Percentiles rank a stretch among this genome's conserved stretches.
phyloP scores from a whole-genome alignment of 1,140 invertebrate species.

The Condylostylus longicornis region DNA sequence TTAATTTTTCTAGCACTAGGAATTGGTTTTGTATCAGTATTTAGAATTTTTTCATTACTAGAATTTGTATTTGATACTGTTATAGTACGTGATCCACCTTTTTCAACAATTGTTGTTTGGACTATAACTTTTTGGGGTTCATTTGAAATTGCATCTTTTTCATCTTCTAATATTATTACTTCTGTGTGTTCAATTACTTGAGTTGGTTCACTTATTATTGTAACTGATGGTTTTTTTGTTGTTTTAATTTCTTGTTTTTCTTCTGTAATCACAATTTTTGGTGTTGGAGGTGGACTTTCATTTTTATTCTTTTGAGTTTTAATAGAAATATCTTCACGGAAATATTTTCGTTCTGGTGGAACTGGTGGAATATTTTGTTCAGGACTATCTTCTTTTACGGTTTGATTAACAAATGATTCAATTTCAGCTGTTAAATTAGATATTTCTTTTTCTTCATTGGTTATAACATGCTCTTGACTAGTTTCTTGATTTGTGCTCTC shows the following conservation, averaged over 20 bases:
- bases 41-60: too few relatives aligned
- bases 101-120: too few relatives aligned
- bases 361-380: neutral
- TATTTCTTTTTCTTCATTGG: slow-evolving; percentile 15
- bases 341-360: too few relatives aligned
- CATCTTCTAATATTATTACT: too few relatives aligned
- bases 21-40: too few relatives aligned
- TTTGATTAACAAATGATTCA: slow-evolving; percentile 20
- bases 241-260: neutral
- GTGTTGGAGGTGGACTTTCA: slow-evolving; percentile 1
- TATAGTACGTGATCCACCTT: too few relatives aligned
- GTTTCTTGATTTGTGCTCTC: neutral
- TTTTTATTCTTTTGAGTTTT: neutral
- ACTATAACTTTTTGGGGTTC: neutral
- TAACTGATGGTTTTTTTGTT: neutral
- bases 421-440: slow-evolving; percentile 25
- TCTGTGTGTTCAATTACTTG: too few relatives aligned
- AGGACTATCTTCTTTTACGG: neutral
- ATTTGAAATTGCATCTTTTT: neutral
- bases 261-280: neutral
- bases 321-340: neutral
- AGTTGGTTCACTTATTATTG: too few relatives aligned
- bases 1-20: too few relatives aligned
- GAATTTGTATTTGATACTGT: neutral
- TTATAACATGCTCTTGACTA: neutral